Conservation (phyloP, 1,140 invertebrate genomes). For the Bombus waltoni region DNA sequence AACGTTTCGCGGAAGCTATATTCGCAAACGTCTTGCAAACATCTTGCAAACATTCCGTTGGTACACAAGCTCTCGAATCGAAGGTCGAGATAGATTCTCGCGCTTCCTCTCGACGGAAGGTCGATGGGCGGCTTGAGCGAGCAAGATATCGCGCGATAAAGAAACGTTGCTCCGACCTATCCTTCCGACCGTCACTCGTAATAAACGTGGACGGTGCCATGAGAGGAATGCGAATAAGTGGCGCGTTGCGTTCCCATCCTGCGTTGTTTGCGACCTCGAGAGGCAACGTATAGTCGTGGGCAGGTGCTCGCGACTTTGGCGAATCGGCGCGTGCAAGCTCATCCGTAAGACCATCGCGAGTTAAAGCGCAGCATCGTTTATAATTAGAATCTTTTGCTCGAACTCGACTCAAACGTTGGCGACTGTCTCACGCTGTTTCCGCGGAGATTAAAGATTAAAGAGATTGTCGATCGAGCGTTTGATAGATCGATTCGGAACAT, state of each 20-base stretch:
- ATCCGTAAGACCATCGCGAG: neutral
- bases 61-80: neutral
- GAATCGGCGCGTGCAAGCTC: neutral
- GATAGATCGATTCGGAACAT: neutral
- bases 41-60: neutral
- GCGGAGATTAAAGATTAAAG: too few species aligned
- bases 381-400: neutral
- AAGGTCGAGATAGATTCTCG: neutral
- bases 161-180: slow-evolving; percentile 43
- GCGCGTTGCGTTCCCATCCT: slow-evolving; percentile 24
- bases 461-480: neutral
- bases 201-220: slow-evolving; percentile 44
- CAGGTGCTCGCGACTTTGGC: slow-evolving; percentile 23
- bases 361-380: neutral
- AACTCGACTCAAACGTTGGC: neutral
- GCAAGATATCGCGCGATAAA: slow-evolving; percentile 18
- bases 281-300: neutral
- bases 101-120: neutral
- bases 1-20: neutral
- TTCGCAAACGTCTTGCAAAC: neutral
- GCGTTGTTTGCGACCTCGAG: slow-evolving; percentile 47
- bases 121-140: neutral
- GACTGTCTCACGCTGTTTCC: neutral
- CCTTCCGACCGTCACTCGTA: slow-evolving; percentile 45
- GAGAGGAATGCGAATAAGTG: slow-evolving; percentile 55